These are phyloP conservation scores for Choloepus didactylus DNA, from an alignment of 2,797 vertebrate genomes.

Conservation along the genomic window DNA sequence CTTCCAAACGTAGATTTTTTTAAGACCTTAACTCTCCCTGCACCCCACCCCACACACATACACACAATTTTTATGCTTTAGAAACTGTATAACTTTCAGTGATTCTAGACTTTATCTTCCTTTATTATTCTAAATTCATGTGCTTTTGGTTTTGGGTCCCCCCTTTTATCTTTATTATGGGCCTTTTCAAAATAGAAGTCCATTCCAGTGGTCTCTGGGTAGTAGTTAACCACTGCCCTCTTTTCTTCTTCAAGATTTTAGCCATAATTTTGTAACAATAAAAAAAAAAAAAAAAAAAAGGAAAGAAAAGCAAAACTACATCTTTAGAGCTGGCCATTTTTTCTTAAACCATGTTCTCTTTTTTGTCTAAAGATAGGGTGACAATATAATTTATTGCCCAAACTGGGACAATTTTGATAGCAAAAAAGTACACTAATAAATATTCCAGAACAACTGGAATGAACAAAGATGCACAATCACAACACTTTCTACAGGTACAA, in stretches of 20 bases:
- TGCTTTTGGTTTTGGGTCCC: neutral
- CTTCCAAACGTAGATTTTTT: neutral
- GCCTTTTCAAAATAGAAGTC: neutral
- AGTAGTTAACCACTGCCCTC: neutral
- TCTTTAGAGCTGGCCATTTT: neutral
- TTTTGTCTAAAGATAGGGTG: neutral
- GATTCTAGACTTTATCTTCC: neutral
- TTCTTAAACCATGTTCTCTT: neutral
- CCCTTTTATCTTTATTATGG: neutral
- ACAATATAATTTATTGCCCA: neutral
- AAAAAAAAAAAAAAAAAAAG: no score
- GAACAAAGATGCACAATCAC: neutral
- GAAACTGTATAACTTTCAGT: neutral
- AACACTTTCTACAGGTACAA: neutral
- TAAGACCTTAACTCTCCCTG: neutral
- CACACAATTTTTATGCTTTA: neutral
- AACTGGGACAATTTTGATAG: neutral
- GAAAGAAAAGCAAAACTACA: neutral
- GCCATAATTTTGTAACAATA: neutral
- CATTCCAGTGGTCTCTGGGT: neutral
- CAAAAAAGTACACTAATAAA: neutral
- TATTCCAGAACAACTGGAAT: neutral
- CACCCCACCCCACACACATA: no score
- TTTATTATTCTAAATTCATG: neutral
- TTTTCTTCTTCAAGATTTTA: neutral